These are phyloP conservation scores for Thymelicus acteon DNA, from an alignment of 2,888 invertebrate species.

Conservation along the genomic window DNA sequence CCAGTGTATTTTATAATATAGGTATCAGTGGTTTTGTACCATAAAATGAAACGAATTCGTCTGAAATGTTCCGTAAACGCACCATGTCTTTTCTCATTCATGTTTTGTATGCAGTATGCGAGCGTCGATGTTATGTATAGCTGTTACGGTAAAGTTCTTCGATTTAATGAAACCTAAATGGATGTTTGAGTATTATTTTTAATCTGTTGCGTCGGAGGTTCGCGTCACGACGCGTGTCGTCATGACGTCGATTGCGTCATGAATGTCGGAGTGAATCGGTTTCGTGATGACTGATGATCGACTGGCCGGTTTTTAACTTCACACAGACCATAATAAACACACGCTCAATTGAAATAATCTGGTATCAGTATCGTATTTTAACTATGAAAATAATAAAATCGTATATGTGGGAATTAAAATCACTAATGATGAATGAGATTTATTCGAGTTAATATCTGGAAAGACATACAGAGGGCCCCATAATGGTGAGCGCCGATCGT, in stretches of 20 bases:
- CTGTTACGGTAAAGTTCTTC: slow-evolving; percentile 19
- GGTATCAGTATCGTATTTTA: too few species aligned
- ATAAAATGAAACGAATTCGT: slow-evolving; percentile 37
- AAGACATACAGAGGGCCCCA: too few species aligned
- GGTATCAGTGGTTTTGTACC: slow-evolving; percentile 21
- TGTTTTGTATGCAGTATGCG: slow-evolving; percentile 17
- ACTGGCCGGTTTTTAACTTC: too few species aligned
- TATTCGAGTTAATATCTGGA: too few species aligned
- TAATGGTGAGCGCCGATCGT: too few species aligned
- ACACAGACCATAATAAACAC: too few species aligned
- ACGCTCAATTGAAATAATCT: too few species aligned
- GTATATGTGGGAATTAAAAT: too few species aligned
- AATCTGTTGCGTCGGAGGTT: slow-evolving; percentile 17
- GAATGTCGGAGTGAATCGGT: neutral
- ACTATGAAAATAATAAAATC: too few species aligned
- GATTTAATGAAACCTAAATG: slow-evolving; percentile 21
- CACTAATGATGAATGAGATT: too few species aligned
- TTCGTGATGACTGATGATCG: neutral
- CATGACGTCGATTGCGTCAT: slow-evolving; percentile 26
- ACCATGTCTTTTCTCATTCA: slow-evolving; percentile 23
- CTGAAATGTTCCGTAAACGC: slow-evolving; percentile 37
- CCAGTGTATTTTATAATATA: slow-evolving; percentile 1
- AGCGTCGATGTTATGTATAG: slow-evolving; percentile 25
- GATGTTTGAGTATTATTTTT: slow-evolving; percentile 12
- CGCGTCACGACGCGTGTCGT: neutral